Conservation (phyloP, 2,113 vertebrate species). For the Fregetta grallaria region DNA sequence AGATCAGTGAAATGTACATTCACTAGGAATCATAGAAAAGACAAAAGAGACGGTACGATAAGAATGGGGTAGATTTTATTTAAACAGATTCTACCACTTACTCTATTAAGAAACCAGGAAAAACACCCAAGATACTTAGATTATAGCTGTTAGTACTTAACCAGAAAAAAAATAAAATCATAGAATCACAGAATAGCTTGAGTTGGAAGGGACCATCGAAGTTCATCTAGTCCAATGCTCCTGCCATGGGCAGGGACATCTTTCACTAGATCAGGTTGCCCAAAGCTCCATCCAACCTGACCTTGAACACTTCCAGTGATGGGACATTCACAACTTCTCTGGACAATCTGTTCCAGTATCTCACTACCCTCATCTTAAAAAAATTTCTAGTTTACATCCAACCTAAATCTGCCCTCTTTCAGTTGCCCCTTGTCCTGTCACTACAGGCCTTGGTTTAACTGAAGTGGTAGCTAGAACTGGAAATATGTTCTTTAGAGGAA, state of each 20-base stretch:
- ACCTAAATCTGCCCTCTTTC: background rate
- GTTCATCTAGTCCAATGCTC: fast-evolving
- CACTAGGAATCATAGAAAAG: background rate
- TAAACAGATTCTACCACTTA: background rate
- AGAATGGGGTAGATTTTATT: background rate
- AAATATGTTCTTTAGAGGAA: background rate
- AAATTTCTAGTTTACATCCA: background rate
- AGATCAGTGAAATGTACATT: background rate
- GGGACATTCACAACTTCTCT: background rate
- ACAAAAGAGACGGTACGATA: background rate
- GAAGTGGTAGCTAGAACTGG: background rate
- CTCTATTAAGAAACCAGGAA: background rate
- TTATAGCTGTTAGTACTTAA: background rate
- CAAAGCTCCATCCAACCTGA: background rate
- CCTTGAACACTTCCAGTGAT: background rate
- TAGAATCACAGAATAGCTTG: background rate
- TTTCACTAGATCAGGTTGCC: background rate
- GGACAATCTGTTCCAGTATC: background rate
- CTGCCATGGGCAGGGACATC: no score
- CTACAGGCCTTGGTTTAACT: background rate
- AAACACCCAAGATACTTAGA: background rate
- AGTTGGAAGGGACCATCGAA: background rate
- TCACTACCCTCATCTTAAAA: background rate
- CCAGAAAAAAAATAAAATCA: background rate
- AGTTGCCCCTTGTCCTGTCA: background rate